These are phyloP conservation scores for Clavelina lepadiformis DNA, from an alignment of 23 tunicate genomes.

Conservation along the genomic window DNA sequence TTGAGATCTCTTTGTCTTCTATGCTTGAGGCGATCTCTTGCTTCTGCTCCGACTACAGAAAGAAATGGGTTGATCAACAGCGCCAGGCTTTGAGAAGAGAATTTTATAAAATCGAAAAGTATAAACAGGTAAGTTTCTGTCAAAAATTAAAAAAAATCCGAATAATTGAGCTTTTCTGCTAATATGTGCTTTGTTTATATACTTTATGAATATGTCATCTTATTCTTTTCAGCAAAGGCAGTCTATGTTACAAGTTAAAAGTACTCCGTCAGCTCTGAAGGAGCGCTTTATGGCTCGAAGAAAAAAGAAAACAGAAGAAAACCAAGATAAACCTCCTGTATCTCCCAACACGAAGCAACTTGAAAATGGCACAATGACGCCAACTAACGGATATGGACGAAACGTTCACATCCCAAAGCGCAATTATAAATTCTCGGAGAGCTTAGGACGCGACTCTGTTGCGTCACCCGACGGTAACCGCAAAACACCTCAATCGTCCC, in stretches of 20 bases:
- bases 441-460: not conserved
- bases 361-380: too few species aligned
- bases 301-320: constrained; percentile 1
- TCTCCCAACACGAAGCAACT: constrained; percentile 1
- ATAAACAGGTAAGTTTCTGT: constrained; percentile 26
- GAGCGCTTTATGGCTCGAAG: constrained; percentile 56
- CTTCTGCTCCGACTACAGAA: constrained; percentile 54
- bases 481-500: not conserved
- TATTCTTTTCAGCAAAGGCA: constrained; percentile 42
- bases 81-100: constrained; percentile 43
- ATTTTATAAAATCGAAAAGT: constrained; percentile 58
- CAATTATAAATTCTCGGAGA: constrained; percentile 30
- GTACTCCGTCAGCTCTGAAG: constrained; percentile 73
- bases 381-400: too few species aligned
- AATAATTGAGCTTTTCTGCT: too few species aligned
- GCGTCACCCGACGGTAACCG: constrained; percentile 12
- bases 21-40: constrained; percentile 41
- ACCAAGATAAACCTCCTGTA: not conserved
- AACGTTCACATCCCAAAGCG: constrained; percentile 18
- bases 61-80: constrained; percentile 37
- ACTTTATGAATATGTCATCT: not conserved
- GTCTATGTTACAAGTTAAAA: constrained; percentile 40
- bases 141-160: too few species aligned
- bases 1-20: constrained; percentile 32
- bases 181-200: too few species aligned